Percentiles rank a stretch among this genome's conserved stretches.
Conservation (phyloP, 2,113 vertebrate genomes). For the Prolemur simus region DNA sequence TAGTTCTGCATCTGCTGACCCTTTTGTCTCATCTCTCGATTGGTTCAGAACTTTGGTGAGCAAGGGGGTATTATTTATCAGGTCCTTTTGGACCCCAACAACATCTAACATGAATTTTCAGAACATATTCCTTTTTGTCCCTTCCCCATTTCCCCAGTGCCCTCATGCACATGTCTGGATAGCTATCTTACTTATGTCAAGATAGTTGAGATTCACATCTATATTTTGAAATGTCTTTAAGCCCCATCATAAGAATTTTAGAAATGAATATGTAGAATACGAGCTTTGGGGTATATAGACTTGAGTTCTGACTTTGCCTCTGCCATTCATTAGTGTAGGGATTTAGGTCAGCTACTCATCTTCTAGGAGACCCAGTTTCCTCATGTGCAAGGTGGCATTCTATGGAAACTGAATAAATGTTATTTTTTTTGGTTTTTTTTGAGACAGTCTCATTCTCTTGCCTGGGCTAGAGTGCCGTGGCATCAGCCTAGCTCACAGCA, state of each 20-base stretch:
- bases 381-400: background rate
- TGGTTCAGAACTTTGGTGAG: background rate
- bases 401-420: background rate
- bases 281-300: background rate
- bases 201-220: background rate
- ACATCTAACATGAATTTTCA: background rate
- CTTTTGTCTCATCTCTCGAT: background rate
- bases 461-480: too few relatives aligned
- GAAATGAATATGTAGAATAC: background rate
- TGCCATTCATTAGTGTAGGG: background rate
- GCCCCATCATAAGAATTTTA: background rate
- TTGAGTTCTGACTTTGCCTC: background rate
- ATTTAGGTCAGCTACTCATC: background rate
- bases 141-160: background rate
- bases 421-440: too few relatives aligned
- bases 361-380: background rate
- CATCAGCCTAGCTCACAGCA: too few relatives aligned
- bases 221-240: background rate
- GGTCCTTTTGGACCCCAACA: background rate
- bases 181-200: background rate
- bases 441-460: too few relatives aligned
- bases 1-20: background rate
- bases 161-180: too few relatives aligned
- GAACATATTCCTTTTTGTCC: background rate
- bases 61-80: background rate